Conservation (phyloP, 2,797 vertebrate species). For the Amazona ochrocephala region DNA sequence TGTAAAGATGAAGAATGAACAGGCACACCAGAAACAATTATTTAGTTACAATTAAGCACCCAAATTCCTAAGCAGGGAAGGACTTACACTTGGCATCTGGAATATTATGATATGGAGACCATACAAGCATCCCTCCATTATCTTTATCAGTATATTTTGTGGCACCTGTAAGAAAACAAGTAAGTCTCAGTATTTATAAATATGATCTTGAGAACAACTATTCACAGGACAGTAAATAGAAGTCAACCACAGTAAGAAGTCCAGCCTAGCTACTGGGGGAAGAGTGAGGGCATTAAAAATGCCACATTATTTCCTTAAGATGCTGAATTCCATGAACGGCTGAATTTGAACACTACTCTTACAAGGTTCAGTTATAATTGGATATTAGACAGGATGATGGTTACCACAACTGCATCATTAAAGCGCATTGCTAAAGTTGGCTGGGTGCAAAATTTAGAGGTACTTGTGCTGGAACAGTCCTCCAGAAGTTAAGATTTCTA, state of each 20-base stretch:
- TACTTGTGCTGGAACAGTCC: not conserved
- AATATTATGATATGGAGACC: constrained; percentile 94
- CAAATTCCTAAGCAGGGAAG: not conserved
- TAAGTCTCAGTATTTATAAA: constrained; percentile 36
- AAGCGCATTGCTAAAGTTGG: not conserved
- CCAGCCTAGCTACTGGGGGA: not conserved
- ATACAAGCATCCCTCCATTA: constrained; percentile 96
- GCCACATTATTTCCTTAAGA: not conserved
- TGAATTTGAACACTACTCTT: not conserved
- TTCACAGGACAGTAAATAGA: not conserved
- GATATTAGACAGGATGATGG: not conserved
- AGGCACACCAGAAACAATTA: not conserved
- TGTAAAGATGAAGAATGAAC: constrained; percentile 1
- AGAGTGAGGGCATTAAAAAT: not conserved
- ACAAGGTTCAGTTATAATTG: not conserved
- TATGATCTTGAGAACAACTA: not conserved
- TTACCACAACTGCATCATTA: not conserved
- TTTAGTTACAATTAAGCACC: not conserved
- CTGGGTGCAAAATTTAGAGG: not conserved
- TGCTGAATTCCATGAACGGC: not conserved
- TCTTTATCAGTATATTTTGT: constrained; percentile 94
- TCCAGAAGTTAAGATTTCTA: not conserved
- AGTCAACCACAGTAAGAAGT: not conserved
- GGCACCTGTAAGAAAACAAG: constrained; percentile 80
- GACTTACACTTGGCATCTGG: constrained; percentile 91